A percentile compares a stretch with the other conserved stretches of the same genome.
Evolutionary conservation across 2,797 vertebrate genomes (phyloP).

Genomic region (Cephalopachus bancanus): DNA sequence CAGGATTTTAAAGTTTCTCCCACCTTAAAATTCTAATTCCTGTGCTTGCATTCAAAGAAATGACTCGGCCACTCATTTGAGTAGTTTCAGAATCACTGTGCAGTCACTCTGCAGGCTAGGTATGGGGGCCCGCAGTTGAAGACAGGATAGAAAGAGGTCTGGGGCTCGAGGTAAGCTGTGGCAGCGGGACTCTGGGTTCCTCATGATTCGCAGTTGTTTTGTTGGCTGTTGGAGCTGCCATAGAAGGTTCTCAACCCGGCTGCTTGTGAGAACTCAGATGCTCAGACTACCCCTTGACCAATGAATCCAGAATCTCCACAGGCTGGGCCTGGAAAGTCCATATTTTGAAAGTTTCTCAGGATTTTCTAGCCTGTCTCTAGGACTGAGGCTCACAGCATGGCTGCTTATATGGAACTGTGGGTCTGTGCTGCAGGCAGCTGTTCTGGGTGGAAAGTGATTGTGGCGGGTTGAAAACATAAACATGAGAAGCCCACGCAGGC

Average conservation of each 20-base stretch:
- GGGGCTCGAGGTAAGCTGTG: background rate
- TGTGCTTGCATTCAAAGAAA: conserved; percentile 75
- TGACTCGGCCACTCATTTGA: conserved; percentile 58
- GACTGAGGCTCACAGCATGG: background rate
- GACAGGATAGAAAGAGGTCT: conserved; percentile 58
- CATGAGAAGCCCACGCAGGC: background rate
- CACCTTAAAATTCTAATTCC: conserved; percentile 60
- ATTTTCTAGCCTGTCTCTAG: background rate
- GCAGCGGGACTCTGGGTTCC: background rate
- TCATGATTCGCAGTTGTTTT: background rate
- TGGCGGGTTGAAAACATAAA: background rate
- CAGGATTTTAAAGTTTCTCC: conserved; percentile 67
- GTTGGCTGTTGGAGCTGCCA: background rate
- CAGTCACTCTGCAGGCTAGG: background rate
- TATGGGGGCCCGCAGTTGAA: conserved; percentile 31
- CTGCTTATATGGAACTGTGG: conserved; percentile 37
- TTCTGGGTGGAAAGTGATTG: conserved; percentile 56
- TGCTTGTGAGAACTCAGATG: background rate
- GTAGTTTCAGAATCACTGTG: conserved; percentile 78
- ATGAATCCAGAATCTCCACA: background rate
- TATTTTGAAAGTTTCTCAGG: background rate
- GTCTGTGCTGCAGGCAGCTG: background rate
- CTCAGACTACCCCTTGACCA: background rate
- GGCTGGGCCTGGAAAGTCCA: background rate
- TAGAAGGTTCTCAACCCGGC: background rate